These are phyloP conservation scores for Stenodera caucasica DNA, from an alignment of 2,888 invertebrate species.

Conservation along the genomic window DNA sequence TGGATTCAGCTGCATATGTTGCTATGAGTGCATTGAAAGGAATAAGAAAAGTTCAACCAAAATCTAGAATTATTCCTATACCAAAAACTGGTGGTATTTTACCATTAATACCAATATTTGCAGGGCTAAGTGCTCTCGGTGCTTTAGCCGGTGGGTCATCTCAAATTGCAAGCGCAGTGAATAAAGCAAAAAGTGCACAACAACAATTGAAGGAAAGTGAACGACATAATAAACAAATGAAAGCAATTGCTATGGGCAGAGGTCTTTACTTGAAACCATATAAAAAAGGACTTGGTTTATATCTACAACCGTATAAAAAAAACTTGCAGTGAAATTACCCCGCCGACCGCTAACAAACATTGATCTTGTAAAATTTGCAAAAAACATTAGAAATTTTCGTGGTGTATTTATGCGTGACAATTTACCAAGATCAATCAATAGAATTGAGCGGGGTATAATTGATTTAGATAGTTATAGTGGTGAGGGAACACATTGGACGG, in stretches of 20 bases:
- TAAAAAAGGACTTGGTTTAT: slow-evolving; percentile 30
- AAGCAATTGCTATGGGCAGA: slow-evolving; percentile 45
- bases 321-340: slow-evolving; percentile 27
- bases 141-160: slow-evolving; percentile 45
- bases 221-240: slow-evolving; percentile 50
- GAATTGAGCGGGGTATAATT: slow-evolving; percentile 24
- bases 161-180: slow-evolving; percentile 46
- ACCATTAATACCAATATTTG: slow-evolving; percentile 7
- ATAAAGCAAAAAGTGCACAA: slow-evolving; percentile 44
- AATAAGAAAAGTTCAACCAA: background rate
- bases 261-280: slow-evolving; percentile 45
- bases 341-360: slow-evolving; percentile 15
- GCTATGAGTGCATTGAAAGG: background rate
- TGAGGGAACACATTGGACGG: slow-evolving; percentile 28
- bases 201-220: slow-evolving; percentile 42
- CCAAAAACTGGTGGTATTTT: background rate
- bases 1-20: background rate
- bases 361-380: slow-evolving; percentile 13
- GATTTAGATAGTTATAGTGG: slow-evolving; percentile 24
- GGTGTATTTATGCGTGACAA: slow-evolving; percentile 23
- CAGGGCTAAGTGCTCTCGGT: background rate
- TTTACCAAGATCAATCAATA: slow-evolving; percentile 15
- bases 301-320: slow-evolving; percentile 32
- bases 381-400: slow-evolving; percentile 15
- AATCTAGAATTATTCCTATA: background rate